Base-by-base conservation (phyloP, 2,113 vertebrate genomes). In the Callionymus lyra region DNA sequence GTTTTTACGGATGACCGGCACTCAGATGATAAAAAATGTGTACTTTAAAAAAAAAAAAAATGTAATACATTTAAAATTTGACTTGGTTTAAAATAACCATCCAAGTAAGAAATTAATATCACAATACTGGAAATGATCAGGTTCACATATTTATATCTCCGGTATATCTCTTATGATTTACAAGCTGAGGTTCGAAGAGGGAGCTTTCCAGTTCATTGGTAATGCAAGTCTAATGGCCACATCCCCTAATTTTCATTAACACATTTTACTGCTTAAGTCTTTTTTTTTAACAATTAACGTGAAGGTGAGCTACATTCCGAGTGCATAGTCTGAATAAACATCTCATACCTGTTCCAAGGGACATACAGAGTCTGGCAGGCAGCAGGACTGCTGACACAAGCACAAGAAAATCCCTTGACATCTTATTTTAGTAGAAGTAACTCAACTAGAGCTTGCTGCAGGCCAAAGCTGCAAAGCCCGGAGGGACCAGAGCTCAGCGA, bases 361-460 rank as follows among this genome's bases (percentile, higher is more conserved):
- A 62, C 68, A 53, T 65, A 31, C 17, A 70, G 46, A 66, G 79
- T 68, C 52, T 48, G 46, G 45, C 34, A 6, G 56, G 51, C 38
- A 44, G 55, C 37, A 61, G 62, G 45, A 76, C 72, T 65, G 75
- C 51, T 76, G 65, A 62, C 70, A 66, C 62, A 74, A 61, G 31
- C 46, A 18, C 40, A n/a, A 49, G 52, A 50, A 54, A 72, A 49
- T 78, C 70, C 63, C 47, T 36, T 76, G 63, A 80, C 58, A 49
- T 66, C 75, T 79, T 79, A 81, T 84, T 85, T 83, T 79, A 78
- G 66, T 50, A 37, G 12, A 44, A 70, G 55, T 53, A 68, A 74
- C 63, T 57, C 52, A 65, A 45, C 42, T 1, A 44, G 65, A 79
- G 50, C 53, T 57, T 56, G 52, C n/a, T 13, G 32, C 39, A 33